Conservation (phyloP, 2,797 vertebrate species). For the Pristis pectinata region DNA sequence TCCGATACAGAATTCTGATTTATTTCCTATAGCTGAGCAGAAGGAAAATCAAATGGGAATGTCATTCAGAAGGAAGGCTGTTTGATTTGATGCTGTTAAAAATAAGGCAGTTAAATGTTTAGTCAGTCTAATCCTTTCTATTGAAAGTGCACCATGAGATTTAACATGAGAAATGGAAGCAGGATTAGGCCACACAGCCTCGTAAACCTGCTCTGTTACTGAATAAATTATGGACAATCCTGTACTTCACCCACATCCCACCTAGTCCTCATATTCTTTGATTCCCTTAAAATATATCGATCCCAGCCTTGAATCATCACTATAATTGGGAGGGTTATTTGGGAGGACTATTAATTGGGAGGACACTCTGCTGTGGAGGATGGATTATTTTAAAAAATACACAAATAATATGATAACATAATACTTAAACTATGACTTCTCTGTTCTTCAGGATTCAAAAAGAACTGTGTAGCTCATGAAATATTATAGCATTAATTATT, state of each 20-base stretch:
- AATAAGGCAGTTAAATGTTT: background rate
- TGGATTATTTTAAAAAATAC: background rate
- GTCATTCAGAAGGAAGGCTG: background rate
- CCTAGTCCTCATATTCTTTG: too few relatives aligned
- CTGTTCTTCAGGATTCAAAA: background rate
- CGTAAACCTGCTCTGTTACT: too few relatives aligned
- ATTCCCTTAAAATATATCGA: too few relatives aligned
- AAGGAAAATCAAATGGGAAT: background rate
- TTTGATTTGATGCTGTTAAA: background rate
- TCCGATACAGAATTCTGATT: background rate
- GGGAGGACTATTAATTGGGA: too few relatives aligned
- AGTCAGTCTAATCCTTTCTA: slow-evolving; percentile 4
- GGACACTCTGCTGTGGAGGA: too few relatives aligned
- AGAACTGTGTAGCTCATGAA: background rate
- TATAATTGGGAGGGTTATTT: too few relatives aligned
- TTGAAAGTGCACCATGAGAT: background rate
- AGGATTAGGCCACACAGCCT: too few relatives aligned
- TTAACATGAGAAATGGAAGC: background rate
- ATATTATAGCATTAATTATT: background rate
- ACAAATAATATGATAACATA: background rate
- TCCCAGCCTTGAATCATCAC: too few relatives aligned
- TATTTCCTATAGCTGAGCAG: background rate
- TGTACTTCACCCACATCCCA: too few relatives aligned
- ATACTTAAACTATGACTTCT: background rate
- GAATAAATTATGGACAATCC: too few relatives aligned